Base-by-base conservation (phyloP, 2,113 vertebrate species). In the Silurus glanis region DNA sequence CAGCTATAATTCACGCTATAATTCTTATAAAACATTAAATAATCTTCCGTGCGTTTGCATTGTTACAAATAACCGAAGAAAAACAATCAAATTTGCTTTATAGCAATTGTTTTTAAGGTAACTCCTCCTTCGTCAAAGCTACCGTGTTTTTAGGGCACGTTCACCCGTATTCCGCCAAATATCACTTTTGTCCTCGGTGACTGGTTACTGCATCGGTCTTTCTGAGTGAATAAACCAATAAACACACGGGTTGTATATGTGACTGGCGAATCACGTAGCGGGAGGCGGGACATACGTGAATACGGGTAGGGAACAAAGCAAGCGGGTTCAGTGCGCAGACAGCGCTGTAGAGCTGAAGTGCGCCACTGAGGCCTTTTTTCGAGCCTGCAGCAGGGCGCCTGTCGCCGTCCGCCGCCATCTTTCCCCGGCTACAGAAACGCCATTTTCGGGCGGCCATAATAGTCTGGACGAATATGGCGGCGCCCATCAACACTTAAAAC, bases 391-490 rank as follows among this genome's bases (percentile, higher is more conserved):
- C 95, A 93, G 92, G 67, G 79, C 76, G 79, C 84, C 80, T 84
- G 86, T 67, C 75, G 71, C 92, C 93, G 91, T 94, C 87, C 93
- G 95, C 97, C 96, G 97, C 97, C 97, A 98, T 98, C 96, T 98
- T 96, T 94, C 92, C 91, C 94, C 94, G 94, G 92, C 89, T 93
- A 93, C 93, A 95, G 91, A 93, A 94, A 94, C 95, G 95, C 95
- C 95, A 96, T 96, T 94, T 98, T 97, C 96, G 97, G 97, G 97
- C 97, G 96, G 97, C 97, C 97, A 99, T 99, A 99, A 97, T 96
- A 96, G 96, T 96, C 96, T 96, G 95, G 96, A 97, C 95, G 97
- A 99, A 98, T 96, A 99, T 99, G 97, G 97, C 97, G 97, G 97
- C 97, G 97, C 97, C 97, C 97, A 98, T 96, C 96, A 92, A 97